These are phyloP conservation scores for Ennomos erosarius DNA, from an alignment of 2,888 invertebrate genomes.

Conservation along the genomic window DNA sequence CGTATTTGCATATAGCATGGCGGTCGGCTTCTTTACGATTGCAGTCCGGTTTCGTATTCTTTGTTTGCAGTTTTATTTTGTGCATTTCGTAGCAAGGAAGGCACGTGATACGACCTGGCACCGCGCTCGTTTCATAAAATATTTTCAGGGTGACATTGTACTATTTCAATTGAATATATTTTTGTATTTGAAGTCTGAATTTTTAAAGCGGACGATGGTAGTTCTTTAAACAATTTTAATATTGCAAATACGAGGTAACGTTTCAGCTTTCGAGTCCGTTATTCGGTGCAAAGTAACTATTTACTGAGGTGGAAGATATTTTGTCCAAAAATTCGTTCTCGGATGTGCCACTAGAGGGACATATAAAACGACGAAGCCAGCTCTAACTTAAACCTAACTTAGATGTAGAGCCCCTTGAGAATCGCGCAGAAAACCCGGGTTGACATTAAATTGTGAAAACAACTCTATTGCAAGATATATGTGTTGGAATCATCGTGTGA, in stretches of 20 bases:
- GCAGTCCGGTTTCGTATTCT: slow-evolving; percentile 67
- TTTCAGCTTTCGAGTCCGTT: slow-evolving; percentile 23
- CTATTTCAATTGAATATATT: slow-evolving; percentile 62
- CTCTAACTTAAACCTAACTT: slow-evolving; percentile 74
- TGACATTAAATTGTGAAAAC: slow-evolving; percentile 59
- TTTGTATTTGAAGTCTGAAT: slow-evolving; percentile 33
- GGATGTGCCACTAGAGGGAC: slow-evolving; percentile 66
- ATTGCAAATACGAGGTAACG: slow-evolving; percentile 28
- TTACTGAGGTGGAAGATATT: slow-evolving; percentile 48
- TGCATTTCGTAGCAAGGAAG: slow-evolving; percentile 65
- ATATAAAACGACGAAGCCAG: slow-evolving; percentile 60
- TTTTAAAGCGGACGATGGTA: slow-evolving; percentile 12
- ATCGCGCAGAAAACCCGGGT: slow-evolving; percentile 57
- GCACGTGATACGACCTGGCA: slow-evolving; percentile 67
- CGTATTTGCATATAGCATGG: slow-evolving; percentile 62
- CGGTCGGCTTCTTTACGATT: slow-evolving; percentile 67
- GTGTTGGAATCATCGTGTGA: slow-evolving; percentile 45
- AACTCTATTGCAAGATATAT: slow-evolving; percentile 52
- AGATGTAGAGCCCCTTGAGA: slow-evolving; percentile 67
- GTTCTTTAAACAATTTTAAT: slow-evolving; percentile 30
- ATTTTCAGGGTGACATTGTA: slow-evolving; percentile 71
- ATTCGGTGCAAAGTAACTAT: slow-evolving; percentile 41
- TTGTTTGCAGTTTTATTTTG: slow-evolving; percentile 73
- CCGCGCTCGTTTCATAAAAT: slow-evolving; percentile 68
- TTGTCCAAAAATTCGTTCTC: slow-evolving; percentile 57